These are phyloP conservation scores for Apeltes quadracus DNA, from an alignment of 2,113 vertebrate species.

Conservation along the genomic window DNA sequence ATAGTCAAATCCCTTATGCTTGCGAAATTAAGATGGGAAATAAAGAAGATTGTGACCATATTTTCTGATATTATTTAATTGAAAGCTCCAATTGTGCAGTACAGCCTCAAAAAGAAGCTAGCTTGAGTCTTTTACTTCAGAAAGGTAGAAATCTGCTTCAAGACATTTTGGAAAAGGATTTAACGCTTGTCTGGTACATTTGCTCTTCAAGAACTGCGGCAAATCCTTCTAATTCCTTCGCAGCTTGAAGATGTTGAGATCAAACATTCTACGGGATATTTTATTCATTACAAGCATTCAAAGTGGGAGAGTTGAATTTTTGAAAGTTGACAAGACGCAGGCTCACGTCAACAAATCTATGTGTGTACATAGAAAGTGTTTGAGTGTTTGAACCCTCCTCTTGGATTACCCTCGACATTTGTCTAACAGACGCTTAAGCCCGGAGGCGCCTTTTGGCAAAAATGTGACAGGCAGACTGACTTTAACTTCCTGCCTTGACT, in stretches of 20 bases:
- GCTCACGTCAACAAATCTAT: conserved; percentile 13
- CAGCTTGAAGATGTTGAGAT: conserved; percentile 2
- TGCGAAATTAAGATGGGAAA: not conserved
- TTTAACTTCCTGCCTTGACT: conserved; percentile 5
- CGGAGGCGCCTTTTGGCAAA: conserved; percentile 21
- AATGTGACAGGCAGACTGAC: conserved; percentile 20
- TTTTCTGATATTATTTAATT: not conserved
- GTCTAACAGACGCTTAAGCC: conserved; percentile 37
- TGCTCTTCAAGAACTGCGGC: conserved; percentile 7
- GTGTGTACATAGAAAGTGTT: not conserved
- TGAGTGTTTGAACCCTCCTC: conserved; percentile 9
- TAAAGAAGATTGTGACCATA: not conserved
- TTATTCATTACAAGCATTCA: conserved; percentile 42
- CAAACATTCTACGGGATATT: conserved; percentile 31
- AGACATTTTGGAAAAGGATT: conserved; percentile 1
- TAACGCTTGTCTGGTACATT: conserved; percentile 14
- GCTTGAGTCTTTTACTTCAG: not conserved
- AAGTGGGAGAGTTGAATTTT: conserved; percentile 4
- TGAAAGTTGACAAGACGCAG: conserved; percentile 18
- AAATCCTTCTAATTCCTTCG: conserved; percentile 19
- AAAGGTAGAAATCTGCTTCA: conserved; percentile 6
- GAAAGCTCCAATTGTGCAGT: not conserved
- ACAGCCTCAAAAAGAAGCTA: not conserved
- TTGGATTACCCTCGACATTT: conserved; percentile 27
- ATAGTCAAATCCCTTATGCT: not conserved